Percentiles rank a stretch among this genome's conserved stretches.
Evolutionary conservation across 2,113 vertebrate species (phyloP).

Genomic region (Canis aureus): DNA sequence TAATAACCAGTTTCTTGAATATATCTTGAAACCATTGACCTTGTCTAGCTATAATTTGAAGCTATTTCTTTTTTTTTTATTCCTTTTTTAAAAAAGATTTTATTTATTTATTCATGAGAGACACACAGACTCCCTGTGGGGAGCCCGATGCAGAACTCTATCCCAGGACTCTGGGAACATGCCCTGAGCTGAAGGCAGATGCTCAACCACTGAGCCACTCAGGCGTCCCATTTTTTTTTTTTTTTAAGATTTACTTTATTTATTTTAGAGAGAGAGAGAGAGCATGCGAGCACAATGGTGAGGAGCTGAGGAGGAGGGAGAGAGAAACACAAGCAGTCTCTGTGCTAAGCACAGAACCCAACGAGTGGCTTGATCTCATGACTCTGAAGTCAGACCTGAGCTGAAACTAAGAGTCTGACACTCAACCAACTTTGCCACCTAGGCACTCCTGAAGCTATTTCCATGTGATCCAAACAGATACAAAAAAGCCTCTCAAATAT

Average conservation of each 20-base stretch:
- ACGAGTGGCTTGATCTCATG: background rate
- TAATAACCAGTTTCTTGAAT: conserved; percentile 31
- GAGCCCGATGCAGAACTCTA: no score
- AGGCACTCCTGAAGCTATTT: background rate
- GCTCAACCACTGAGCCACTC: no score
- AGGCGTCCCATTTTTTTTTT: background rate
- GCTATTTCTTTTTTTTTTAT: background rate
- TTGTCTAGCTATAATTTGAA: conserved; percentile 21
- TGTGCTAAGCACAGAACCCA: background rate
- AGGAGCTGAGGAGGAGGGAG: background rate
- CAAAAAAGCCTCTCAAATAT: background rate
- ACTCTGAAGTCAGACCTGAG: background rate
- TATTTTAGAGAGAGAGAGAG: background rate
- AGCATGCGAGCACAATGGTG: background rate
- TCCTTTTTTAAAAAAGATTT: no score
- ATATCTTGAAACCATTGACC: background rate
- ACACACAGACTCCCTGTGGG: no score
- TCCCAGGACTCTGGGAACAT: no score
- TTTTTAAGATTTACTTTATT: background rate
- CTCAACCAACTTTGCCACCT: background rate
- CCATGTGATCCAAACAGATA: background rate
- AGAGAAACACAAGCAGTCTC: background rate
- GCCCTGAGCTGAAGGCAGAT: no score
- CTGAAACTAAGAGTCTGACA: background rate
- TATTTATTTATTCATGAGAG: no score